These are phyloP conservation scores for Trematocara unimaculatum DNA, from an alignment of 2,113 vertebrate species.

Conservation along the genomic window DNA sequence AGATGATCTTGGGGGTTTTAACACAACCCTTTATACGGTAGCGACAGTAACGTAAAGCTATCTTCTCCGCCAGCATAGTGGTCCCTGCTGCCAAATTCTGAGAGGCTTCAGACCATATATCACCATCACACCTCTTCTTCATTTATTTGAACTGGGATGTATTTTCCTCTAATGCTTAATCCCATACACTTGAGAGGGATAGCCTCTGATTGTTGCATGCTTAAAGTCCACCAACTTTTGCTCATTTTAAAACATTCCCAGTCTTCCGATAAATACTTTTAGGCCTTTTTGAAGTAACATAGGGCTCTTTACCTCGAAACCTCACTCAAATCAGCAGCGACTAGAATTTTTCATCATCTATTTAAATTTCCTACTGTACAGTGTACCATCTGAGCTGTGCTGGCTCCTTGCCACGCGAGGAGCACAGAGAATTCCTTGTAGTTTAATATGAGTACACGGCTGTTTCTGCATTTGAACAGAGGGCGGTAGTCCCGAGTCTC, in stretches of 20 bases:
- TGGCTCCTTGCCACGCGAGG: constrained; percentile 28
- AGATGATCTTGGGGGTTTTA: constrained; percentile 61
- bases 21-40: constrained; percentile 59
- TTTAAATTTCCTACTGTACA: constrained; percentile 1
- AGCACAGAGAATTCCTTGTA: constrained; percentile 8
- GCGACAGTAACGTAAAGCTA: constrained; percentile 53
- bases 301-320: not conserved
- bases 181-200: not conserved
- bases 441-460: constrained; percentile 21
- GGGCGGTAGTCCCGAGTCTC: constrained; percentile 87
- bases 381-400: not conserved
- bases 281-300: not conserved
- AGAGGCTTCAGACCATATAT: constrained; percentile 33
- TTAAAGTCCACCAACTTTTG: constrained; percentile 4
- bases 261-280: not conserved
- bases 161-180: constrained; percentile 14
- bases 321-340: not conserved
- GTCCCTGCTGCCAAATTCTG: constrained; percentile 55
- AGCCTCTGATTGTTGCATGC: not conserved
- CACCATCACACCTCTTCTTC: constrained; percentile 36
- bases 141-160: constrained; percentile 14
- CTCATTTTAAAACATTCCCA: not conserved
- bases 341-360: not conserved
- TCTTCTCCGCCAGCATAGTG: constrained; percentile 46
- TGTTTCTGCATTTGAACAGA: constrained; percentile 69